Evolutionary conservation across 1,140 invertebrate genomes (phyloP), one percentile per base, ranked within the genome.

Genomic region (Aphidius gifuensis): DNA sequence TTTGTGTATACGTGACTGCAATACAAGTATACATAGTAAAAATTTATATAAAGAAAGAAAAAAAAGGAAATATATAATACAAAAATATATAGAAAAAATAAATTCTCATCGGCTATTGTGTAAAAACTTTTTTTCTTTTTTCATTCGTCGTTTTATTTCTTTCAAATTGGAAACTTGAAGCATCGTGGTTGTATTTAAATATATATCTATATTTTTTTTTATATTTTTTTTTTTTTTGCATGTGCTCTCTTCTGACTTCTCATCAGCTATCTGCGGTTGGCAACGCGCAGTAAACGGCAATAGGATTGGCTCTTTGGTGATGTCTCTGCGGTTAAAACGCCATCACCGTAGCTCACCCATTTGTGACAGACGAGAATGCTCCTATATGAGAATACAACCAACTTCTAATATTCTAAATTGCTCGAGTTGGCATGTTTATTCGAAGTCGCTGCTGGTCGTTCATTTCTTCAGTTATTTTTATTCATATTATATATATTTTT

Each of bases 371-470:
- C 23, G 23, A 32, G 23, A 64, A 73, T 60, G 74, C 75, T 71
- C 61, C 74, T 74, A 42, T 55, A 55, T 55, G n/a, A n/a, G 16
- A 38, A 72, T 69, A 64, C 68, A 68, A 64, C 69, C 66, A 71
- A 67, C 73, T 73, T 70, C 76, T 77, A 78, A 76, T 76, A 75
- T 76, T 73, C 70, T 68, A 66, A 77, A 78, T 75, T 71, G 71
- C 69, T 69, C 67, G 62, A 60, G 53, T 64, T 77, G 75, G 71
- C 74, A 77, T 79, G 70, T 79, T 79, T 79, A 79, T 79, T 73
- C 74, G 75, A 75, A 62, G 69, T 56, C 60, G 74, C 71, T 75
- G 74, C 77, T 74, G 73, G 73, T 67, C 69, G 64, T 55, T 45
- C 58, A 48, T 51, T 49, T 43, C 51, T 46, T 63, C 49, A 8